Base-by-base conservation (phyloP, 2,113 vertebrate species). In the Platycercus adscitus region DNA sequence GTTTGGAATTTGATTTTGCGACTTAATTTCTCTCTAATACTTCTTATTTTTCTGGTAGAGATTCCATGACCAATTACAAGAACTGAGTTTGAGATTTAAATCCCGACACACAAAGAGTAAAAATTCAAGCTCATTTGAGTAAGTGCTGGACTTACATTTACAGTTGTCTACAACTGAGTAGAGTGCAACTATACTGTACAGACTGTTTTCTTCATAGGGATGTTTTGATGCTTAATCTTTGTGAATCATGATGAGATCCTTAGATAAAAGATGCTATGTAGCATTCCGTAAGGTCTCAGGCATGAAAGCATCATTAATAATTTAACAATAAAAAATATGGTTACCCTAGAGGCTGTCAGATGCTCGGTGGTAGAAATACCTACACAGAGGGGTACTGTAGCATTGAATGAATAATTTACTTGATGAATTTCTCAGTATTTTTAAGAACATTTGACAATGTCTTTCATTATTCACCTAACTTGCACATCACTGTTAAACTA, bases 231-330 rank as follows among this genome's bases (percentile, higher is more conserved):
- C 35, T 80, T 63, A 86, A 49, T 69, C 76, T 83, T 68, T 29
- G 7, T 64, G 79, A 94, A 90, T 94, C 63, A 41, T 16, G 2
- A 75, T 64, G 50, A 64, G 50, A 68, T 63, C 31, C 31, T 89
- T 69, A 53, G 75, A 82, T 71, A 83, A 91, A 95, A 93, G 72
- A 28, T 18, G 39, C 28, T 77, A 60, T 53, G 81, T 33, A 81
- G 55, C 70, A 93, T 90, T 96, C 76, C 15, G 0, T 50, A 78
- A 83, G 35, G 60, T 52, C 39, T 81, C 64, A 47, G 43, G 39
- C 29, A 66, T 68, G 75, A 93, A 96, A 90, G 28, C 21, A 64
- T 44, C 8, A 52, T 96, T 82, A 95, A 94, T 73, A 91, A 93
- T 89, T 93, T 83, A 90, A 78, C 13, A 81, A 56, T 71, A 55